phyloP scores from a whole-genome alignment of 2,113 vertebrate genomes.

The Symphodus melops region DNA sequence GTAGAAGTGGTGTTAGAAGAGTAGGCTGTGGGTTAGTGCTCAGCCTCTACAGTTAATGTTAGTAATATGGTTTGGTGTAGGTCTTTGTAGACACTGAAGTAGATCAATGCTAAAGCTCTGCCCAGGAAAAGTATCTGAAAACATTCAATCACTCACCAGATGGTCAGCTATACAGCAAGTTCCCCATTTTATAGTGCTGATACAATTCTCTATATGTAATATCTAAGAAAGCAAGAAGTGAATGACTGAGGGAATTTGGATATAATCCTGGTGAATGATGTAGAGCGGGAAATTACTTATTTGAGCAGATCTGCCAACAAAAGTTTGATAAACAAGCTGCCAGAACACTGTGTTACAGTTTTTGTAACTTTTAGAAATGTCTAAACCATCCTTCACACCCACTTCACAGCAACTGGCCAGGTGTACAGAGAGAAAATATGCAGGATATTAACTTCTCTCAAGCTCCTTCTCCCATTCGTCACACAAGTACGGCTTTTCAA shows the following conservation, averaged over 20 bases:
- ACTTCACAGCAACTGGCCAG: conserved; percentile 1
- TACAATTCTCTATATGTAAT: not conserved
- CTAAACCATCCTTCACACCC: not conserved
- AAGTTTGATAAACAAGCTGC: conserved; percentile 4
- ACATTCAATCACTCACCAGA: not conserved
- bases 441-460: not conserved
- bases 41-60: conserved; percentile 16
- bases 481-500: not conserved
- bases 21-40: conserved; percentile 13
- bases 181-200: not conserved
- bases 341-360: not conserved
- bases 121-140: not conserved
- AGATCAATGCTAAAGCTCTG: conserved; percentile 19
- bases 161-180: not conserved
- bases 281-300: conserved; percentile 19
- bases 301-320: conserved; percentile 16
- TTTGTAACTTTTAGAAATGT: not conserved
- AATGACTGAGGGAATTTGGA: not conserved
- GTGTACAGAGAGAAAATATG: not conserved
- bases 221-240: not conserved
- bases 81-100: conserved; percentile 4
- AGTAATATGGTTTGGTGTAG: conserved; percentile 8
- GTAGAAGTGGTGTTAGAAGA: not conserved
- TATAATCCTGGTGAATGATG: conserved; percentile 21
- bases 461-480: not conserved